A percentile compares a stretch with the other conserved stretches of the same genome.
phyloP scores from a whole-genome alignment of 2,797 vertebrate genomes.

The Sebastes vulpes region DNA sequence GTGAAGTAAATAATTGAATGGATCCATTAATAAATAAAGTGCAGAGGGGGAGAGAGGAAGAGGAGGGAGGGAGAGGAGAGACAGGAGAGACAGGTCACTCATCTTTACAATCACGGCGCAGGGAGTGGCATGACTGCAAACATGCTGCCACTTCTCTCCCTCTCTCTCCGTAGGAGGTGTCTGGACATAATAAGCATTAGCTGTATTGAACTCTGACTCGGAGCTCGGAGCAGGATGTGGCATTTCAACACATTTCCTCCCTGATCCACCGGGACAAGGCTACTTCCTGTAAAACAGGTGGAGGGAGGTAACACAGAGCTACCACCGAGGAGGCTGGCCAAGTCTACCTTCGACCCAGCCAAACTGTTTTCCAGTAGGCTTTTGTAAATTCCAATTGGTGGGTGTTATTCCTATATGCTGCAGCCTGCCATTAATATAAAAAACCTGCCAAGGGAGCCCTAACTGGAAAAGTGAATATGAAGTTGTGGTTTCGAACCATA shows the following conservation, averaged over 20 bases:
- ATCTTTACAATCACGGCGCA: conserved; percentile 75
- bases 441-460: conserved; percentile 52
- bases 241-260: conserved; percentile 76
- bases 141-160: conserved; percentile 15
- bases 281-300: conserved; percentile 79
- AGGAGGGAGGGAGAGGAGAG: conserved; percentile 22
- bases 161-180: conserved; percentile 48
- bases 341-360: conserved; percentile 40
- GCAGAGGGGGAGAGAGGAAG: conserved; percentile 39
- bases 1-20: conserved; percentile 86
- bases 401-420: conserved; percentile 46
- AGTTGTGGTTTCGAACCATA: conserved; percentile 65
- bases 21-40: conserved; percentile 86
- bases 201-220: conserved; percentile 58
- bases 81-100: conserved; percentile 71
- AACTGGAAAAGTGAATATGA: conserved; percentile 45
- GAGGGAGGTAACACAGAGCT: conserved; percentile 59
- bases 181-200: conserved; percentile 70
- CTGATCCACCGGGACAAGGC: conserved; percentile 65
- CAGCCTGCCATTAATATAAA: conserved; percentile 39
- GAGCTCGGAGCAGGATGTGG: conserved; percentile 69
- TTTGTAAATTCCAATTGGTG: conserved; percentile 34
- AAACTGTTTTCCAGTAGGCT: conserved; percentile 63
- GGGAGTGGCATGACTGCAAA: conserved; percentile 59
- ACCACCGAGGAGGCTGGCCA: conserved; percentile 27